Evolutionary conservation across 2,113 vertebrate genomes (phyloP).

Genomic region (Colius striatus): DNA sequence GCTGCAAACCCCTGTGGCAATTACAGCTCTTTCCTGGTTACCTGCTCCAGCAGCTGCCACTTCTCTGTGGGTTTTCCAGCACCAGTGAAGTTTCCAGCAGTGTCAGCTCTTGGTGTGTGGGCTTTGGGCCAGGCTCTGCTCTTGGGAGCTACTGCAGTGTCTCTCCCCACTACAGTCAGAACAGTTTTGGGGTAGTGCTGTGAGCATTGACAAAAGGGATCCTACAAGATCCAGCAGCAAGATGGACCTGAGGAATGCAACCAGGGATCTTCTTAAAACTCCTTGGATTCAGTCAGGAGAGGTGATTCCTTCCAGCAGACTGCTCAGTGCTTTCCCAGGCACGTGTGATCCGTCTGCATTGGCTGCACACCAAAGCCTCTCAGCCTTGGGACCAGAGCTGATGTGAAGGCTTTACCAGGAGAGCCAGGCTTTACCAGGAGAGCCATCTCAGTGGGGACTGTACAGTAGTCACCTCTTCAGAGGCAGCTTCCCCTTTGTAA

Average conservation of each 20-base stretch:
- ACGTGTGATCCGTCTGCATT: fast-evolving
- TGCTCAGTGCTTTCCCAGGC: neutral
- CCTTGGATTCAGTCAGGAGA: neutral
- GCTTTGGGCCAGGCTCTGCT: neutral
- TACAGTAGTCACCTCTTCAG: neutral
- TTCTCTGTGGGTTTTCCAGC: neutral
- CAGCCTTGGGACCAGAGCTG: neutral
- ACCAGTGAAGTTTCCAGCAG: neutral
- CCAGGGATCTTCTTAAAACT: neutral
- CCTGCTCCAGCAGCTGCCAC: neutral
- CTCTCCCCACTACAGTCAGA: neutral
- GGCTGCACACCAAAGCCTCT: neutral
- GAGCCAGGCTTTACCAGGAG: neutral
- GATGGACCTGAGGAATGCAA: neutral
- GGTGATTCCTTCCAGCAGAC: neutral
- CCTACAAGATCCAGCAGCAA: neutral
- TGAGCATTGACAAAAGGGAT: neutral
- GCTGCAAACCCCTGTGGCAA: fast-evolving
- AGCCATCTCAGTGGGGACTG: neutral
- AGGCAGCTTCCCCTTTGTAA: neutral
- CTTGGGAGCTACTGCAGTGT: fast-evolving
- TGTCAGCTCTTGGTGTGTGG: neutral
- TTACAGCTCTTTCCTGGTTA: neutral
- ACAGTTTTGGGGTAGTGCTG: neutral
- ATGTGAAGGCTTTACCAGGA: neutral